Evolutionary conservation across 2,113 vertebrate genomes (phyloP), one percentile per base, ranked within the genome.

Genomic region (Neolamprologus fasciatus): DNA sequence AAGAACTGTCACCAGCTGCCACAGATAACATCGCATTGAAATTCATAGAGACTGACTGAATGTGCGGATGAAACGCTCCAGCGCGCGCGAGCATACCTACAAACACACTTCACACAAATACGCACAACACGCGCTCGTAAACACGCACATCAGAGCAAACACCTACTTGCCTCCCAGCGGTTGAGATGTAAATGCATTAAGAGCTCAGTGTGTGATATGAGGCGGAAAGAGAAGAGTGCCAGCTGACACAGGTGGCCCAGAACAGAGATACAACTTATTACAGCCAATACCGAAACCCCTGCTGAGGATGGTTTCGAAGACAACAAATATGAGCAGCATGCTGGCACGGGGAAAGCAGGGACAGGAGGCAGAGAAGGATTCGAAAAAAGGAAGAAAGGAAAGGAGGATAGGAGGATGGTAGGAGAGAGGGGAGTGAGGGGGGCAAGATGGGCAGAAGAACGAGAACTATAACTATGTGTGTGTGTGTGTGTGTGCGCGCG

Each of bases 171-270:
- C 88, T 89, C 89, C 80, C 89, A 84, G 92, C 31, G 7, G 91
- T 85, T 71, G 82, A 80, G 81, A 88, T 92, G 88, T 89, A 89
- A 92, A 94, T 90, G 87, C 83, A 92, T 94, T 92, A 93, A 68
- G 79, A 73, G 82, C 89, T 93, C 87, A 91, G 90, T 91, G 92
- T 91, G 86, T 86, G 91, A 94, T 50, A 85, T 86, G 89, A 84
- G 86, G 87, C 80, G 80, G 86, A 83, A 63, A 81, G 66, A 82
- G 84, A 83, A 63, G 84, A 88, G 87, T 87, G 91, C 90, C 93
- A 91, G 90, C 91, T 91, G 92, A 95, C 92, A 93, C 92, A 94
- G 93, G 92, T 96, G 95, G 95, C 90, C 88, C 92, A 63, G 88
- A 87, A 87, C 91, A 88, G 54, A 91, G 87, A 94, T 89, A 92